phyloP scores from a whole-genome alignment of 2,113 vertebrate species.

The Phalacrocorax aristotelis region DNA sequence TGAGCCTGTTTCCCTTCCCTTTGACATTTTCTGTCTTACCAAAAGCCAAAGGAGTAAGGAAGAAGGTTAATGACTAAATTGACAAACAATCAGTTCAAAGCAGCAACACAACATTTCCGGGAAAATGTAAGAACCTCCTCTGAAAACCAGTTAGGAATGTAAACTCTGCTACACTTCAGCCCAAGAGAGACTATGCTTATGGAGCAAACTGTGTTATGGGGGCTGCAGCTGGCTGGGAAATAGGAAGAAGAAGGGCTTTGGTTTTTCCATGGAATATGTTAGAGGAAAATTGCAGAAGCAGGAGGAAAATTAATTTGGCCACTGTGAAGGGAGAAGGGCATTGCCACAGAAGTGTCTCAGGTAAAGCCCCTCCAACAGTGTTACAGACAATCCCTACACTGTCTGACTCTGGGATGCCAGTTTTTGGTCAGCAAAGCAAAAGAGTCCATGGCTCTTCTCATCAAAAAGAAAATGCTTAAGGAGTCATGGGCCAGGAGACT shows the following conservation, averaged over 20 bases:
- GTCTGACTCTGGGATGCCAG: not conserved
- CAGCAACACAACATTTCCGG: not conserved
- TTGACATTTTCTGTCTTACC: slow-evolving; percentile 43
- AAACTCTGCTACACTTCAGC: not conserved
- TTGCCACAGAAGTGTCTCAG: not conserved
- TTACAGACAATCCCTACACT: too few species aligned
- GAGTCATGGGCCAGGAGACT: not conserved
- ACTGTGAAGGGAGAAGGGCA: not conserved
- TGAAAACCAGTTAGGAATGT: not conserved
- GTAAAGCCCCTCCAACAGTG: not conserved
- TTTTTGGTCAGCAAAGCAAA: not conserved
- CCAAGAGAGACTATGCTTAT: not conserved
- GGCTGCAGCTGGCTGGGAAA: not conserved
- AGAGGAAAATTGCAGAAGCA: not conserved
- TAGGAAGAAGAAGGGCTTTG: not conserved
- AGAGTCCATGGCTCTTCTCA: not conserved
- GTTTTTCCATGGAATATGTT: not conserved
- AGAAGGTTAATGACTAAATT: slow-evolving; percentile 47
- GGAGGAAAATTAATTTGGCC: not conserved
- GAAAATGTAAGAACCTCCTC: slow-evolving; percentile 6
- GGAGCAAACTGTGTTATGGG: not conserved
- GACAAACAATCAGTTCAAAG: slow-evolving; percentile 48
- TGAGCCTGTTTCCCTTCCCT: slow-evolving; percentile 14
- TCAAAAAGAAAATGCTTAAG: not conserved
- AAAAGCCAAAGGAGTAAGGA: slow-evolving; percentile 35